phyloP scores from a whole-genome alignment of 2,113 vertebrate genomes.

The Centrocercus urophasianus region DNA sequence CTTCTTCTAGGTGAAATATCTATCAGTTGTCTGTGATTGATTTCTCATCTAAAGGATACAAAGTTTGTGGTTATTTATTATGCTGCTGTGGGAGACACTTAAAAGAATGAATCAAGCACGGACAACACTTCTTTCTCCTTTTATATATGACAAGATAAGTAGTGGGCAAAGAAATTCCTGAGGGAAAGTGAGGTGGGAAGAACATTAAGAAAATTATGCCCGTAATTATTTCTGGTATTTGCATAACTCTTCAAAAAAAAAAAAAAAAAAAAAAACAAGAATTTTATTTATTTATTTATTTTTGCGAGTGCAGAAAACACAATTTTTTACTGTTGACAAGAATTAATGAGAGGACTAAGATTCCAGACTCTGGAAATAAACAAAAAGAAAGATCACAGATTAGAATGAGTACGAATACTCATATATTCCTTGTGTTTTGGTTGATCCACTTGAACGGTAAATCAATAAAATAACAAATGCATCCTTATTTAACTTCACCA shows the following conservation, averaged over 20 bases:
- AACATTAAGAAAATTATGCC: neutral
- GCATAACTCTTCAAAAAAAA: neutral
- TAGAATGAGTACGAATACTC: neutral
- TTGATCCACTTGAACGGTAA: neutral
- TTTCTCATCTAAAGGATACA: slow-evolving; percentile 20
- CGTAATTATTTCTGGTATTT: neutral
- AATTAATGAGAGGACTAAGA: neutral
- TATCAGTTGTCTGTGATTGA: neutral
- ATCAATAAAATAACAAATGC: neutral
- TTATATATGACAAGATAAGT: neutral
- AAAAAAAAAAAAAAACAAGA: neutral
- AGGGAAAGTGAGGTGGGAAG: neutral
- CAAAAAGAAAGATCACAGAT: neutral
- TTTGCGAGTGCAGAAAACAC: neutral
- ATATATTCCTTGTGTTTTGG: neutral
- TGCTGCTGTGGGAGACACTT: neutral
- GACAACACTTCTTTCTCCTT: neutral
- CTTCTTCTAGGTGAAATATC: slow-evolving; percentile 13
- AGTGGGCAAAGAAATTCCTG: neutral
- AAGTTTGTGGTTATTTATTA: slow-evolving; percentile 25
- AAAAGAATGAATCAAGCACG: neutral
- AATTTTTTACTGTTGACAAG: neutral
- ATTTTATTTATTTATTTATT: neutral
- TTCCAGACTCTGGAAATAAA: neutral
- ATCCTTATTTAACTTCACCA: neutral